phyloP scores from a whole-genome alignment of 2,797 vertebrate genomes.

The Fistularia commersonii region DNA sequence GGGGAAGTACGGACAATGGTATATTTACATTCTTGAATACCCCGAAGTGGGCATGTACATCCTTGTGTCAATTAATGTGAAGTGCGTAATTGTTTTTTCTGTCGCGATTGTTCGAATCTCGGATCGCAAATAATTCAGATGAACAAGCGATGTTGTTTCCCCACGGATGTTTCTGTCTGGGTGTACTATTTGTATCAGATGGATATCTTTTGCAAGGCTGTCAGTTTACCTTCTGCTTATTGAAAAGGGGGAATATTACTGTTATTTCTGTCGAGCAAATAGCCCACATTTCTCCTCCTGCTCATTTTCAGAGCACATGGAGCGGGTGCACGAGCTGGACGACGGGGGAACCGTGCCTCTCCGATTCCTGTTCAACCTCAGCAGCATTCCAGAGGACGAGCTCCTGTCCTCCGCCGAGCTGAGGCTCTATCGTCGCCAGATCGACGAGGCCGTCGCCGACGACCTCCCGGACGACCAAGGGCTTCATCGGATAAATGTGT shows the following conservation, averaged over 20 bases:
- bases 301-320: constrained; percentile 85
- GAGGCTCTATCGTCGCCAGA: constrained; percentile 88
- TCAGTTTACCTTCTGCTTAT: not conserved
- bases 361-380: constrained; percentile 96
- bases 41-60: constrained; percentile 20
- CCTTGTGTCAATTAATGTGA: constrained; percentile 27
- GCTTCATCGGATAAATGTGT: constrained; percentile 95
- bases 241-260: too few relatives aligned
- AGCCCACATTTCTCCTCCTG: constrained; percentile 11
- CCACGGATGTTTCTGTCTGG: too few relatives aligned
- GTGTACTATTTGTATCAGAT: not conserved
- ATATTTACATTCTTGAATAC: constrained; percentile 22
- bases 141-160: not conserved
- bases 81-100: not conserved
- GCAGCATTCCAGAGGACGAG: constrained; percentile 93
- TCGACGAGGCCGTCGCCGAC: constrained; percentile 68
- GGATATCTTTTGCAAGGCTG: not conserved
- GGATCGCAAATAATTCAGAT: not conserved
- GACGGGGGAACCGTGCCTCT: constrained; percentile 66
- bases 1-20: constrained; percentile 36
- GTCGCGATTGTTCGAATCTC: not conserved
- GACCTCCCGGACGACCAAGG: constrained; percentile 64
- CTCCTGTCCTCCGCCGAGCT: constrained; percentile 94
- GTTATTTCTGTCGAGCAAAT: not conserved
- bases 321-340: constrained; percentile 56